Percentiles rank a stretch among this genome's conserved stretches.
phyloP scores from a whole-genome alignment of 2,113 vertebrate genomes.

The Campylorhamphus procurvoides region DNA sequence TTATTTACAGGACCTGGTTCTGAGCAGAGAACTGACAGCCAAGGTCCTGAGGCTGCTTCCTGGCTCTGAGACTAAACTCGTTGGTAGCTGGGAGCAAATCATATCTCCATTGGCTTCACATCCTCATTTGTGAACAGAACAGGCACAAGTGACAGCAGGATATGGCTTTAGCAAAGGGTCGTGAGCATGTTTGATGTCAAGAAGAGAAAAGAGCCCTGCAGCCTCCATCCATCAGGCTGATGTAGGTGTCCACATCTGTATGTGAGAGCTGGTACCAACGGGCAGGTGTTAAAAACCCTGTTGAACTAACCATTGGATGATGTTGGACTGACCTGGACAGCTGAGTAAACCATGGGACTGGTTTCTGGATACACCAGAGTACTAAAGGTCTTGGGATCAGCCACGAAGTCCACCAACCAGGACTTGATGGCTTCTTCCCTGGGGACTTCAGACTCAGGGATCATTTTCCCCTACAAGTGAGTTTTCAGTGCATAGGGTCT shows the following conservation, averaged over 20 bases:
- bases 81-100: neutral
- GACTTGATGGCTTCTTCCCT: neutral
- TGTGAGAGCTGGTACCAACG: fast-evolving
- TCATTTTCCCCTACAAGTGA: neutral
- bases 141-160: neutral
- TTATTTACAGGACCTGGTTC: neutral
- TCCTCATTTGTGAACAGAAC: neutral
- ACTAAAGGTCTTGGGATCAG: neutral
- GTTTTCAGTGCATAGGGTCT: neutral
- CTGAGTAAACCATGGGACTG: fast-evolving
- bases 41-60: neutral
- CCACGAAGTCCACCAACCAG: neutral
- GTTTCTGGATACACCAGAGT: neutral
- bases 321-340: neutral
- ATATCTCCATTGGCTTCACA: fast-evolving
- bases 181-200: fast-evolving
- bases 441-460: neutral
- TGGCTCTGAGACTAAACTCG: neutral
- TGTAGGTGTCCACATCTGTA: fast-evolving
- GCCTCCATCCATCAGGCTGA: neutral
- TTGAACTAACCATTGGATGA: fast-evolving
- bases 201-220: neutral
- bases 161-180: fast-evolving
- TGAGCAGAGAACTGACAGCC: neutral
- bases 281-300: fast-evolving